Evolutionary conservation across 2,888 invertebrate species (phyloP), one percentile per base, ranked within the genome.

Genomic region (Scrobipalpa atriplicella): DNA sequence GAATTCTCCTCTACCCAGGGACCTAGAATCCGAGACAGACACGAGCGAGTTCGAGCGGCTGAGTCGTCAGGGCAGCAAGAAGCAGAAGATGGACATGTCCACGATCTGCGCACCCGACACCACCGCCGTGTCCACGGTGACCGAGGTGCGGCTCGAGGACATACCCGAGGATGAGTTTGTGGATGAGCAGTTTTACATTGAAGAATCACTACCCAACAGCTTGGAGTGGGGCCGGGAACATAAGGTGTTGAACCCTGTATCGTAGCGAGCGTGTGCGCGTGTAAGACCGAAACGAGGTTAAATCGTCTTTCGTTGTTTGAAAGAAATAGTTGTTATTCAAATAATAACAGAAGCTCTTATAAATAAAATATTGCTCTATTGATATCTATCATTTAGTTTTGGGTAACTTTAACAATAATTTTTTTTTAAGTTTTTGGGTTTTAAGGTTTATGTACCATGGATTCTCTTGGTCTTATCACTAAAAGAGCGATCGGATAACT

Each of bases 201-300:
- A 97, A 83, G 97, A 97, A 88, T 97, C 97, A 72, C 94, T 97
- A 90, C 97, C 97, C 68, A 96, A 97, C 80, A 97, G 97, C 85
- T 95, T 96, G 89, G 96, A 95, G 79, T 95, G 94, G 91, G 94
- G 94, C 89, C 93, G 94, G 85, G 83, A 83, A 72, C 83, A 81
- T 72, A 84, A 93, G 92, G 91, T 88, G 85, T 91, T 82, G 77
- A 70, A 69, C 71, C 73, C 72, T 70, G 72, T 72, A 72, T 66
- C 62, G n/a, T 43, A 7, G 47, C 16, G 47, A 13, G 11, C 43
- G 43, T 9, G 13, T 11, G 13, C 56, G 16, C 21, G 2, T 19
- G 21, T 56, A 56, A 56, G 56, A 56, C 58, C 47, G n/a, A 47
- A 47, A 6, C 47, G 1, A 47, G 11, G 1, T 47, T 47, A n/a